Percentiles rank a stretch among this genome's conserved stretches.
Evolutionary conservation across 2,888 invertebrate genomes (phyloP).

Genomic region (Zelleria hepariella): DNA sequence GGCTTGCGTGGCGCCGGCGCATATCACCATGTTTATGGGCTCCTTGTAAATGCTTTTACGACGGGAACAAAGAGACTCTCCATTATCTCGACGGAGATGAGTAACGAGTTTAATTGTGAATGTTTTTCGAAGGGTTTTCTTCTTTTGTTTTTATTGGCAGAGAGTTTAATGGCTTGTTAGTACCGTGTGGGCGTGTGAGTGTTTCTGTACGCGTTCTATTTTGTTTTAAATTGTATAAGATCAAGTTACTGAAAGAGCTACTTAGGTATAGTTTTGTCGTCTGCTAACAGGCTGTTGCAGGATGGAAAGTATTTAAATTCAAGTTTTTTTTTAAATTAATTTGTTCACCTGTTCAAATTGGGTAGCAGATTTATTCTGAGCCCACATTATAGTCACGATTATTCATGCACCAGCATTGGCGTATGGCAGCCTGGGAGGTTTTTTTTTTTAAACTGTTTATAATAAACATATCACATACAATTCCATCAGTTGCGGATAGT

Average conservation of each 20-base stretch:
- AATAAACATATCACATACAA: too few relatives aligned
- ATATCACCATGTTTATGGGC: constrained; percentile 36
- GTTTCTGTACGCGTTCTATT: background rate
- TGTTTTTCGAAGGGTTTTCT: background rate
- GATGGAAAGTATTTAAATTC: background rate
- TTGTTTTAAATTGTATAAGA: background rate
- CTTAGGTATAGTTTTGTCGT: background rate
- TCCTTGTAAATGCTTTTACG: constrained; percentile 8
- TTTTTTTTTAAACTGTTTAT: background rate
- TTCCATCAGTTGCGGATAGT: too few relatives aligned
- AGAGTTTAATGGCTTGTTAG: background rate
- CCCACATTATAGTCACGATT: background rate
- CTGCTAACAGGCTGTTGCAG: background rate
- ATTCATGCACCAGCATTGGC: too few relatives aligned
- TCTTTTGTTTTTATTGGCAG: background rate
- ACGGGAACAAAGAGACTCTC: constrained; percentile 6
- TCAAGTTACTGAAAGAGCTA: background rate
- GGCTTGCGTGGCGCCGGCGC: constrained; percentile 36
- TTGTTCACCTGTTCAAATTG: background rate
- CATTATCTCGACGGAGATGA: constrained; percentile 3
- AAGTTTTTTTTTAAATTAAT: background rate
- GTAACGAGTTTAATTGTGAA: background rate
- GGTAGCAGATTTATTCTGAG: background rate
- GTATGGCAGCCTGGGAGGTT: too few relatives aligned
- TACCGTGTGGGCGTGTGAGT: background rate